Evolutionary conservation across 2,888 invertebrate genomes (phyloP).

Genomic region (Melieria picta): DNA sequence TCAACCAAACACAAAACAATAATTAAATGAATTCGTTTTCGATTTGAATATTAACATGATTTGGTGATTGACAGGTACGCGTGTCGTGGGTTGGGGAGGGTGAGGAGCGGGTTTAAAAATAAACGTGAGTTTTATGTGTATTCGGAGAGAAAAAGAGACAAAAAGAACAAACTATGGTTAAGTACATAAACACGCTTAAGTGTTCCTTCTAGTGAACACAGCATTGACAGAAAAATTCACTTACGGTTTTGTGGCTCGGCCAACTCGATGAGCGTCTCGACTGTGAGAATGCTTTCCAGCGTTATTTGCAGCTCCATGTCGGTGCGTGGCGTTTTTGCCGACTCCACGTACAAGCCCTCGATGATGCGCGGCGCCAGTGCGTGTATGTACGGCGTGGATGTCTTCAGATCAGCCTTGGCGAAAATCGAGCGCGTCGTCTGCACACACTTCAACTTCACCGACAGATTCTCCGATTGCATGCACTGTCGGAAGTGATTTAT

Average conservation of each 20-base stretch:
- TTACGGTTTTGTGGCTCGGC: slow-evolving; percentile 83
- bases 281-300: slow-evolving; percentile 77
- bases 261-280: slow-evolving; percentile 79
- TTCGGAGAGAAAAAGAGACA: too few species aligned
- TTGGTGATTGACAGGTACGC: too few species aligned
- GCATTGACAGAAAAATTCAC: slow-evolving; percentile 57
- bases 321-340: slow-evolving; percentile 70
- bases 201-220: too few species aligned
- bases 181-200: too few species aligned
- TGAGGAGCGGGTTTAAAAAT: too few species aligned
- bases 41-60: too few species aligned
- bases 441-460: slow-evolving; percentile 80
- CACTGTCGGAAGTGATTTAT: slow-evolving; percentile 92
- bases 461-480: slow-evolving; percentile 73
- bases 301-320: slow-evolving; percentile 78
- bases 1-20: background rate
- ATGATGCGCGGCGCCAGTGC: slow-evolving; percentile 82
- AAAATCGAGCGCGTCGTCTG: slow-evolving; percentile 83
- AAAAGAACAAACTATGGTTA: too few species aligned
- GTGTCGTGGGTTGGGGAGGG: too few species aligned
- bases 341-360: slow-evolving; percentile 76
- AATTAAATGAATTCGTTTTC: background rate
- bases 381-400: slow-evolving; percentile 84
- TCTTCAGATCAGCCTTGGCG: slow-evolving; percentile 74
- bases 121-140: too few species aligned